A percentile compares a stretch with the other conserved stretches of the same genome.
These are phyloP conservation scores for Pseudococcus jackbeardsleyi DNA, from an alignment of 2,888 invertebrate genomes.

Conservation along the genomic window DNA sequence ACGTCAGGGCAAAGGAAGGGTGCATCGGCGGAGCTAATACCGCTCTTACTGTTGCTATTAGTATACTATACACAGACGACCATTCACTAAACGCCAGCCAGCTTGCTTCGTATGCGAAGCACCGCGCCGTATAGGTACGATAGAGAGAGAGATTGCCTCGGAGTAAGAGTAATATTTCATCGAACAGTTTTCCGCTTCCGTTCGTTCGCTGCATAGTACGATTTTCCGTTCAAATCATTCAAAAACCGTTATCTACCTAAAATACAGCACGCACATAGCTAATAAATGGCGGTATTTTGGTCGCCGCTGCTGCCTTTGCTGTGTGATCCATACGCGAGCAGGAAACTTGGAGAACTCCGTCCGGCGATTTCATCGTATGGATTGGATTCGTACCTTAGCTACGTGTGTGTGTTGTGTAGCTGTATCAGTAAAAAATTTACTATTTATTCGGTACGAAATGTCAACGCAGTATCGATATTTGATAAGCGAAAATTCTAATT, in stretches of 20 bases:
- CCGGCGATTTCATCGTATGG: background rate
- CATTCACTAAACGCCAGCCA: background rate
- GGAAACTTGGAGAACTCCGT: background rate
- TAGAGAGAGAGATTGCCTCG: background rate
- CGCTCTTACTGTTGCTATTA: constrained; percentile 46
- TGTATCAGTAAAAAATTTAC: too few species aligned
- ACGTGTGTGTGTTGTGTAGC: too few species aligned
- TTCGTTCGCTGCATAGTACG: constrained; percentile 20
- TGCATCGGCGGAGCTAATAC: background rate
- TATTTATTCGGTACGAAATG: too few species aligned
- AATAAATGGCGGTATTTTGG: constrained; percentile 32
- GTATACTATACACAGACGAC: background rate
- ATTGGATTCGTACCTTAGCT: too few species aligned
- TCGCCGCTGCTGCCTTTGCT: background rate
- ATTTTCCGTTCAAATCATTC: constrained; percentile 52
- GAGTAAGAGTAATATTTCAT: constrained; percentile 43
- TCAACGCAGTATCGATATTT: too few species aligned
- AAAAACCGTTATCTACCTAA: constrained; percentile 38
- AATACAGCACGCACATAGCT: background rate
- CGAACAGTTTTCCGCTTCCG: constrained; percentile 50
- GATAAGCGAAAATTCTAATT: too few species aligned
- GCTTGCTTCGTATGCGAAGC: background rate
- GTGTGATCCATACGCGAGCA: background rate
- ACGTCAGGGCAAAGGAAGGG: background rate
- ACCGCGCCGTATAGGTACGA: too few species aligned